A percentile compares a stretch with the other conserved stretches of the same genome.
phyloP scores from a whole-genome alignment of 2,888 invertebrate species.

The Celastrina argiolus region DNA sequence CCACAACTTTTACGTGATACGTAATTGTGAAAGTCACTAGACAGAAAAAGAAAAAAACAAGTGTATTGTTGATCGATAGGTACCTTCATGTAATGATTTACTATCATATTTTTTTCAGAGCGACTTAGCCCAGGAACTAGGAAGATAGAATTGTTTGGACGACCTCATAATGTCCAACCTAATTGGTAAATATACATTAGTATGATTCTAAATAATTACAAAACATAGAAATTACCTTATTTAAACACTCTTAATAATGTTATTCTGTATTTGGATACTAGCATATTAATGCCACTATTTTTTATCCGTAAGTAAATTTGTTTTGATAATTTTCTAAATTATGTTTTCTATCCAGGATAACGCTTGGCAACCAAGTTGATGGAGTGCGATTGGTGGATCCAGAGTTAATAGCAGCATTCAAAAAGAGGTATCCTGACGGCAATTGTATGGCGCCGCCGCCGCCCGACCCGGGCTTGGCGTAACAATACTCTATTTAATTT shows the following conservation, averaged over 20 bases:
- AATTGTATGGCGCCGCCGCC: constrained; percentile 86
- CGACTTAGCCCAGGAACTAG: constrained; percentile 96
- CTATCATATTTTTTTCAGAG: constrained; percentile 72
- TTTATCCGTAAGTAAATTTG: too few species aligned
- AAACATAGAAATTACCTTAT: too few species aligned
- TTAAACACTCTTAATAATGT: too few species aligned
- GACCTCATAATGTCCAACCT: constrained; percentile 98
- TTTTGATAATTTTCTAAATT: background rate
- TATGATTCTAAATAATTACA: too few species aligned
- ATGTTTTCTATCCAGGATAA: constrained; percentile 78
- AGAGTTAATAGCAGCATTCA: constrained; percentile 91
- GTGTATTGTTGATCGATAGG: too few species aligned
- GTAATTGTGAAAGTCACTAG: too few species aligned
- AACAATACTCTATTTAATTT: constrained; percentile 28
- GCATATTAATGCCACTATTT: too few species aligned
- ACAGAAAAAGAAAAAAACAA: too few species aligned
- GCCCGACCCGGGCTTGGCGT: constrained; percentile 54
- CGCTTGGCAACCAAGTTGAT: constrained; percentile 97
- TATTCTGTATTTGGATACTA: too few species aligned
- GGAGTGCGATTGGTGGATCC: constrained; percentile 96
- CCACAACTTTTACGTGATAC: too few species aligned
- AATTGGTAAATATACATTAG: constrained; percentile 85
- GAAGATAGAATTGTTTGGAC: constrained; percentile 97
- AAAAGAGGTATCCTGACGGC: constrained; percentile 95
- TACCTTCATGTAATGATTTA: background rate